Conservation (phyloP, 1,140 invertebrate species). For the Euwallacea similis region DNA sequence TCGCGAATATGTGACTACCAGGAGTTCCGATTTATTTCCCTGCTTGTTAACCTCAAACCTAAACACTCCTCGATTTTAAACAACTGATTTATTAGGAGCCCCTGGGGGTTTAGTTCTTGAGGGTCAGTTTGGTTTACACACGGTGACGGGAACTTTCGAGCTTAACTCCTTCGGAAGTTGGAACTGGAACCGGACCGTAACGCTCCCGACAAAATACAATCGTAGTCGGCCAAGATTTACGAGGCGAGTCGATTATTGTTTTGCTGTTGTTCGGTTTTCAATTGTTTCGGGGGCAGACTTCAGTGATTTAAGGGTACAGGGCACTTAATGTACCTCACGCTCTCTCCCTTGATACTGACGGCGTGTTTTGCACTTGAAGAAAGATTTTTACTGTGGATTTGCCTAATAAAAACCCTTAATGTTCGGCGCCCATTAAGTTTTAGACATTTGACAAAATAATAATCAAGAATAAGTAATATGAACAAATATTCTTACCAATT, state of each 20-base stretch:
- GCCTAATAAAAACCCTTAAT: too few species aligned
- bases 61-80: conserved; percentile 11
- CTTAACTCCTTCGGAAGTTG: conserved; percentile 36
- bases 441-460: too few species aligned
- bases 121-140: conserved; percentile 33
- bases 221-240: conserved; percentile 34
- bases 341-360: background rate
- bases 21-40: conserved; percentile 12
- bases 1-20: conserved; percentile 31
- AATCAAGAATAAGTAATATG: too few species aligned
- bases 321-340: background rate
- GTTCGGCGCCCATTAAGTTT: too few species aligned
- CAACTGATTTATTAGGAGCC: conserved; percentile 30
- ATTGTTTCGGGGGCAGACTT: conserved; percentile 23
- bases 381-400: too few species aligned
- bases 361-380: too few species aligned
- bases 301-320: conserved; percentile 20
- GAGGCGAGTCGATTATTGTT: conserved; percentile 37
- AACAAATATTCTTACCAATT: too few species aligned
- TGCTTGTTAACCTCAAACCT: background rate
- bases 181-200: conserved; percentile 32
- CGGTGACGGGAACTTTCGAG: conserved; percentile 35
- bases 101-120: conserved; percentile 17
- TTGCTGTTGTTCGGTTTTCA: conserved; percentile 35
- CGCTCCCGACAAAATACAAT: conserved; percentile 38